Conservation (phyloP, 2,888 invertebrate species). For the Chesias legatella region DNA sequence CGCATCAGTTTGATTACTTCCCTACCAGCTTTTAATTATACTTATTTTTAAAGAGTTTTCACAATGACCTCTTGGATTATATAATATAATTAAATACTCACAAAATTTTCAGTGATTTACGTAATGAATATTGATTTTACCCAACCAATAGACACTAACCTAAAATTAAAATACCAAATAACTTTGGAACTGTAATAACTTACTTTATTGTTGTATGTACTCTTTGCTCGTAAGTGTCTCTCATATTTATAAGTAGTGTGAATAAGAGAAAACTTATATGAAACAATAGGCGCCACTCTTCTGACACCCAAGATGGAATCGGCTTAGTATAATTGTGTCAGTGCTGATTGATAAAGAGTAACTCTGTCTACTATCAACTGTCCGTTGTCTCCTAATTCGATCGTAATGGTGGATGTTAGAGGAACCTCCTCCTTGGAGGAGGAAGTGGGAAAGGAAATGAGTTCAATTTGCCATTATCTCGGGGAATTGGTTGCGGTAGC, state of each 20-base stretch:
- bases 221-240: background rate
- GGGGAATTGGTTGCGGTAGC: slow-evolving; percentile 52
- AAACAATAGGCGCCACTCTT: slow-evolving; percentile 13
- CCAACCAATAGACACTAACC: slow-evolving; percentile 3
- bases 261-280: slow-evolving; percentile 22
- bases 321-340: slow-evolving; percentile 29
- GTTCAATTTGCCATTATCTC: slow-evolving; percentile 70
- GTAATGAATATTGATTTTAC: slow-evolving; percentile 10
- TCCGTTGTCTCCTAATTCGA: slow-evolving; percentile 50
- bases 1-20: too few relatives aligned
- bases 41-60: too few relatives aligned
- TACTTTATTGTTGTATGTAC: slow-evolving; percentile 3
- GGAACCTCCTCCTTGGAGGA: slow-evolving; percentile 47
- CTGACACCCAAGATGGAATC: slow-evolving; percentile 25
- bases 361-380: slow-evolving; percentile 29
- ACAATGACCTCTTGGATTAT: too few relatives aligned
- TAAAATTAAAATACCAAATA: slow-evolving; percentile 6
- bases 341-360: slow-evolving; percentile 33
- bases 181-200: background rate
- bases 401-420: slow-evolving; percentile 52
- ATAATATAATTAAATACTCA: too few relatives aligned
- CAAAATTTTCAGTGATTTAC: too few relatives aligned
- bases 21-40: too few relatives aligned
- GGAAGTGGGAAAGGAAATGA: slow-evolving; percentile 57
- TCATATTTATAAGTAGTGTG: background rate